phyloP scores from a whole-genome alignment of 2,888 invertebrate genomes.

The Drosophila stalkeri region DNA sequence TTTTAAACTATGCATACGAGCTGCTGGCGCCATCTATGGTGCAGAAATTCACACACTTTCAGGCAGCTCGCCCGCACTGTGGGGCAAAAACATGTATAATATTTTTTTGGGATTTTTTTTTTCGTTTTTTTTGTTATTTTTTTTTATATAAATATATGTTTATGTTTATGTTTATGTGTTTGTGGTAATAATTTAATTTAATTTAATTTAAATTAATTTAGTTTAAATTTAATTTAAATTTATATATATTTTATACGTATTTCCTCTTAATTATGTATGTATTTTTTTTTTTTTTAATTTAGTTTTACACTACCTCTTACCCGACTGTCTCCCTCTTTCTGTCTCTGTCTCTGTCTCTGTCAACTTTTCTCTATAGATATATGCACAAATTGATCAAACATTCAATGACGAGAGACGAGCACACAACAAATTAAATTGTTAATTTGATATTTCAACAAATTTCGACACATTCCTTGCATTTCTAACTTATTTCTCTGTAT shows the following conservation, averaged over 20 bases:
- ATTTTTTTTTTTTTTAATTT: not conserved
- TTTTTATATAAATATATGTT: slow-evolving; percentile 31
- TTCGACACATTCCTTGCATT: slow-evolving; percentile 39
- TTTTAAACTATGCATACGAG: slow-evolving; percentile 41
- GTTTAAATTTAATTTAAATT: slow-evolving; percentile 22
- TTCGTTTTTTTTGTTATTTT: not conserved
- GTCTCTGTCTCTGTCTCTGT: not conserved
- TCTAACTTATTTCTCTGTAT: slow-evolving; percentile 8
- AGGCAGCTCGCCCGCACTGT: slow-evolving; percentile 19
- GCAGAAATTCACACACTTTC: not conserved
- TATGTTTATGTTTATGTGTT: slow-evolving; percentile 20
- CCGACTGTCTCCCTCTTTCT: not conserved
- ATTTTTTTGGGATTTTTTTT: not conserved
- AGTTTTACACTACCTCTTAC: not conserved
- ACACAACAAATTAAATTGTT: slow-evolving; percentile 29
- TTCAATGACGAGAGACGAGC: slow-evolving; percentile 28
- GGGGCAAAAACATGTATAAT: slow-evolving; percentile 10
- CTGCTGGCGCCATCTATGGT: slow-evolving; percentile 51
- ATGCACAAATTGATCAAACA: slow-evolving; percentile 24
- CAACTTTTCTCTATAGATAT: not conserved
- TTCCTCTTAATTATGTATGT: slow-evolving; percentile 28
- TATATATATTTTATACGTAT: slow-evolving; percentile 23
- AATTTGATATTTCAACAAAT: slow-evolving; percentile 28
- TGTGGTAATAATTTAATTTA: slow-evolving; percentile 51
- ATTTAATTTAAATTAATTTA: slow-evolving; percentile 42